phyloP scores from a whole-genome alignment of 2,797 vertebrate species.

The Spondyliosoma cantharus region DNA sequence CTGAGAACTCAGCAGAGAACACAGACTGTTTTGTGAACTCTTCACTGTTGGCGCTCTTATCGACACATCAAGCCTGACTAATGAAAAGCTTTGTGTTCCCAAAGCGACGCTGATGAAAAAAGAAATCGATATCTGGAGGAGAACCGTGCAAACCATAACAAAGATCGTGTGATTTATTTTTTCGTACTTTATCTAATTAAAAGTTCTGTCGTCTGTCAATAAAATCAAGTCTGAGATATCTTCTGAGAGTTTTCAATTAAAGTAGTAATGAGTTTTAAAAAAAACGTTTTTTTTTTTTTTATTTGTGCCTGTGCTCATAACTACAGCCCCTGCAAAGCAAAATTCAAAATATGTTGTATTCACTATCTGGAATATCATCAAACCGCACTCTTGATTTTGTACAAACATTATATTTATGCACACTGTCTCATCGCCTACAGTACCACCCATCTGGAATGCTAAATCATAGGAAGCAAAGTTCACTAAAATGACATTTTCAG shows the following conservation, averaged over 20 bases:
- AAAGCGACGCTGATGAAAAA: background rate
- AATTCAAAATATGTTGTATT: background rate
- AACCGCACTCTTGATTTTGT: background rate
- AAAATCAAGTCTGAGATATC: background rate
- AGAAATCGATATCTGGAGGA: background rate
- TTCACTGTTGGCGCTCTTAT: slow-evolving; percentile 4
- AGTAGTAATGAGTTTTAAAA: background rate
- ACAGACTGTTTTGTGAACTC: slow-evolving; percentile 12
- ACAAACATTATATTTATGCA: background rate
- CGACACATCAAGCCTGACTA: background rate
- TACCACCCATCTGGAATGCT: no score
- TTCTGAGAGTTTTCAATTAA: background rate
- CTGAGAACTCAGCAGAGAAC: slow-evolving; percentile 23
- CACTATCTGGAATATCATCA: background rate
- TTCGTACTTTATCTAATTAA: background rate
- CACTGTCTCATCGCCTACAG: background rate
- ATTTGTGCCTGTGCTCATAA: background rate
- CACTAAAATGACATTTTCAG: no score
- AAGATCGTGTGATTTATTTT: background rate
- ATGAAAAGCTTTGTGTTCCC: background rate
- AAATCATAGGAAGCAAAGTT: background rate
- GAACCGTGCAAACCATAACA: background rate
- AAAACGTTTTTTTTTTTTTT: background rate
- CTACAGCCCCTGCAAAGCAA: background rate
- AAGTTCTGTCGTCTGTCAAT: background rate